Percentiles rank a stretch among this genome's conserved stretches.
Evolutionary conservation across 53 echinoderm and acorn worm genomes (phyloP).

Genomic region (Mesocentrotus franciscanus): DNA sequence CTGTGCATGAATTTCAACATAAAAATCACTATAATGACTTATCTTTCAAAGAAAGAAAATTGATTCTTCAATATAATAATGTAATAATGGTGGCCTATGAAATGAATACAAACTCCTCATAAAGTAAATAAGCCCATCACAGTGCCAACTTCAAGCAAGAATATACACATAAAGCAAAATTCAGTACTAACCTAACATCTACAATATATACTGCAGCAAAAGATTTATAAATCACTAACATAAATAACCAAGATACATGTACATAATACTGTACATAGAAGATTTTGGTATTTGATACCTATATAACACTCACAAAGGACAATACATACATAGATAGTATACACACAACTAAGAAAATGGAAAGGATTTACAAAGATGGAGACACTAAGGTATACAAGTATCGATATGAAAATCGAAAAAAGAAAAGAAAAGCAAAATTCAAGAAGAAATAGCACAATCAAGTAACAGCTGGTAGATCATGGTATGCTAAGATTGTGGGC

Average conservation of each 20-base stretch:
- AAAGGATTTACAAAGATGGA: background rate
- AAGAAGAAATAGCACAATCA: too few species aligned
- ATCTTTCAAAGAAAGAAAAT: too few species aligned
- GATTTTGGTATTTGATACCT: background rate
- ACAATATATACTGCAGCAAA: conserved; percentile 8
- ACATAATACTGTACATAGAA: background rate
- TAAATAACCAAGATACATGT: background rate
- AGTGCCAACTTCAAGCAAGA: background rate
- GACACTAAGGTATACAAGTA: background rate
- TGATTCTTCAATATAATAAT: too few species aligned
- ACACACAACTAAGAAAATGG: background rate
- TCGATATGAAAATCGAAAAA: background rate
- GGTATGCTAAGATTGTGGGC: too few species aligned
- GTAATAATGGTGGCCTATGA: background rate
- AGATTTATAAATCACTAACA: background rate
- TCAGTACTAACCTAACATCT: background rate
- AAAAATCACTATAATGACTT: background rate
- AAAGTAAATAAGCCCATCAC: background rate
- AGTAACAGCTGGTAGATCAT: too few species aligned
- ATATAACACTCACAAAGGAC: background rate
- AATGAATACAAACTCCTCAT: background rate
- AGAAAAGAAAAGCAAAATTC: too few species aligned
- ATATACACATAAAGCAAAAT: background rate
- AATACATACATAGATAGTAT: background rate
- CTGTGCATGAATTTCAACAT: background rate